Evolutionary conservation across 2,797 vertebrate genomes (phyloP), one percentile per base, ranked within the genome.

Genomic region (Phoeniculus purpureus): DNA sequence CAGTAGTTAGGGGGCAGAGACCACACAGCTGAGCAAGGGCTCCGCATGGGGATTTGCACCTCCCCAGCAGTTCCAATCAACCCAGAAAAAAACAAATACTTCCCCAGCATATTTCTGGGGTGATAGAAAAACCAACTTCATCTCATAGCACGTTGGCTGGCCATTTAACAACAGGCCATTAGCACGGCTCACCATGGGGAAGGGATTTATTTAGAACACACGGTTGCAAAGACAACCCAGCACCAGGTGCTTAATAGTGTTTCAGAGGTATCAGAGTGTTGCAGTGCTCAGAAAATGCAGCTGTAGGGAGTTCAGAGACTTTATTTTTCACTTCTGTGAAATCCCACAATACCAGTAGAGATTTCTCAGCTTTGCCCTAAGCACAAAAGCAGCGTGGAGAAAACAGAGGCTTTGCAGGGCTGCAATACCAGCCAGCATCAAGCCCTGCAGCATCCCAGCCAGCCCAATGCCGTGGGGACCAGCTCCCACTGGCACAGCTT

Each of bases 141-240:
- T 70, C 65, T 74, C 88, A 71, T 5, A n/a, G 50, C 47, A 50
- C 1, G 3, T n/a, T 88, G 58, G 20, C 68, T 85, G 81, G 72
- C 67, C 85, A 64, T 79, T 89, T 88, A 91, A 90, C 75, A 94
- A 92, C 29, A 61, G 88, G 65, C 68, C 81, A 90, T 87, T 80
- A 95, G 81, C 78, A 65, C 5, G 1, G 81, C 92, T 89, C 94
- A 87, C 86, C 81, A 11, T 40, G 68, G 81, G 79, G 58, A 96
- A 89, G 17, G 78, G 94, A 94, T 95, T 92, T 87, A 89, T 93
- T 96, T 80, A 93, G 89, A 90, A 62, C 60, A 89, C 72, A 54
- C 3, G 4, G 65, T 27, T 87, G 78, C 73, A 90, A 84, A 93
- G 92, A 90, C 93, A 89, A 72, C 86, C 89, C 76, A 54, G 73